phyloP scores from a whole-genome alignment of 2,113 vertebrate genomes.

The Psilopogon haemacephalus region DNA sequence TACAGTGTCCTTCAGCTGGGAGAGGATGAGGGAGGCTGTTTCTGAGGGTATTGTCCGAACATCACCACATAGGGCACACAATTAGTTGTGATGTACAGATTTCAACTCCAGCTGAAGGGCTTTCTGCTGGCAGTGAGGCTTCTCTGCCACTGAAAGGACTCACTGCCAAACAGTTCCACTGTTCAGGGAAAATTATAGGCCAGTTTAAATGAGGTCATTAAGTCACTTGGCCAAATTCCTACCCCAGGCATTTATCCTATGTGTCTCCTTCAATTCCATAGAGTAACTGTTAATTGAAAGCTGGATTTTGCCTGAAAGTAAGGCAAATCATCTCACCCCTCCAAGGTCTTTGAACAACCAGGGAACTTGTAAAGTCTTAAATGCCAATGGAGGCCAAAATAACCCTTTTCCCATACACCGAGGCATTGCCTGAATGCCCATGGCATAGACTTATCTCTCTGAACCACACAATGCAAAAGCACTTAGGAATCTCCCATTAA shows the following conservation, averaged over 20 bases:
- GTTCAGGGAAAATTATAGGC: background rate
- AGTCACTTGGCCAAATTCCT: conserved; percentile 39
- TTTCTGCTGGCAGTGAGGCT: background rate
- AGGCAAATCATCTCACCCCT: background rate
- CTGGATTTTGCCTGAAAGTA: background rate
- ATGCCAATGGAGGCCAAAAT: background rate
- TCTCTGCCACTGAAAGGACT: background rate
- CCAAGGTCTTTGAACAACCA: background rate
- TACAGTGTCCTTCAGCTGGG: background rate
- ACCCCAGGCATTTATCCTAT: conserved; percentile 30
- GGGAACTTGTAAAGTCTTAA: background rate
- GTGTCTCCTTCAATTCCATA: background rate
- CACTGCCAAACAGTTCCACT: background rate
- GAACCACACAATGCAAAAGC: background rate
- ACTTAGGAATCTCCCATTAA: background rate
- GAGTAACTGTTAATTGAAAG: background rate
- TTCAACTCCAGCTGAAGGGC: background rate
- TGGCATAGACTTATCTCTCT: background rate
- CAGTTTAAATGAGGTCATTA: conserved; percentile 14
- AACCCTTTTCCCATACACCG: background rate
- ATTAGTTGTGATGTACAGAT: background rate
- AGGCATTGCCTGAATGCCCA: background rate
- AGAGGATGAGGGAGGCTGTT: background rate
- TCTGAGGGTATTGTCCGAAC: background rate
- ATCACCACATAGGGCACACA: background rate